Percentiles rank a stretch among this genome's conserved stretches.
phyloP scores from a whole-genome alignment of 2,797 vertebrate genomes.

The Platyrinchus mystaceus region DNA sequence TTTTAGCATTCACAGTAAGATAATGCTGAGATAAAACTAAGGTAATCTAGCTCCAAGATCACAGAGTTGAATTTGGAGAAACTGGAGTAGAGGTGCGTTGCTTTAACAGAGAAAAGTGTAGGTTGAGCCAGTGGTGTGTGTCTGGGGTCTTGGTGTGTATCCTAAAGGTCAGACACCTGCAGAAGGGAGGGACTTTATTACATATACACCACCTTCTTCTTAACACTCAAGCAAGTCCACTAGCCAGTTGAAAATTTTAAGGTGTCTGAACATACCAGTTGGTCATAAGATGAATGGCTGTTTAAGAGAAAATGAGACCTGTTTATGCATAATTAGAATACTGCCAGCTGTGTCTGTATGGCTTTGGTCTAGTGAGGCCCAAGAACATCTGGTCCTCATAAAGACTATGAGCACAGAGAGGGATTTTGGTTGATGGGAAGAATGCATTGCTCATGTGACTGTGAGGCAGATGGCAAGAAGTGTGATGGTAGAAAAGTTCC shows the following conservation, averaged over 20 bases:
- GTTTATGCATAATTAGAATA: background rate
- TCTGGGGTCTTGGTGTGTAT: background rate
- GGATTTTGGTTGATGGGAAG: background rate
- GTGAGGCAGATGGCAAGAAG: background rate
- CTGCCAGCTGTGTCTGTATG: slow-evolving; percentile 2
- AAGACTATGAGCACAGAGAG: background rate
- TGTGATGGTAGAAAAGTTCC: background rate
- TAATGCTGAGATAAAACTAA: background rate
- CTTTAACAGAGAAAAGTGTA: background rate
- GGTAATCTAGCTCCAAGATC: background rate
- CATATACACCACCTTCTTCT: background rate
- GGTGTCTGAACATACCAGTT: background rate
- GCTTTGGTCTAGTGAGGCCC: background rate
- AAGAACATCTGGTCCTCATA: slow-evolving; percentile 23
- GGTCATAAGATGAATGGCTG: background rate
- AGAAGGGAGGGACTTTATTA: background rate
- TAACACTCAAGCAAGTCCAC: background rate
- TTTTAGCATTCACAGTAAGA: background rate
- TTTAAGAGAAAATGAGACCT: background rate
- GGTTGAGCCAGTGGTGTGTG: background rate
- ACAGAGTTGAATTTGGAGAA: background rate
- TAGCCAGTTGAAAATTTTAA: background rate
- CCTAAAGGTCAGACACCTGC: background rate
- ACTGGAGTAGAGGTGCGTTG: accelerated
- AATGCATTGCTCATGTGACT: background rate